Evolutionary conservation across 2,888 invertebrate species (phyloP).

Genomic region (Spodoptera exigua): DNA sequence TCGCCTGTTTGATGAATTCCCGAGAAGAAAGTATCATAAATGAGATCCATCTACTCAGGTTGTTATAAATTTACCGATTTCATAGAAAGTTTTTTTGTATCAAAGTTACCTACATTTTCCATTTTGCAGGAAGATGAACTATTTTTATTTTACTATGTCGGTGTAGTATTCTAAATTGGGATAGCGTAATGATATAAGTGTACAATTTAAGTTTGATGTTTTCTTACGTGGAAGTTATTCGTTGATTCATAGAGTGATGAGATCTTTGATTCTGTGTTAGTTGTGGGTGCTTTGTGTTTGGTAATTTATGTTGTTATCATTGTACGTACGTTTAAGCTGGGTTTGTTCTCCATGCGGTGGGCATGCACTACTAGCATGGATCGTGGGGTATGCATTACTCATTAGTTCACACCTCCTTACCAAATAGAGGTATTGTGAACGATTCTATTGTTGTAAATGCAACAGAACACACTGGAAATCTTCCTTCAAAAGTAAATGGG

Average conservation of each 20-base stretch:
- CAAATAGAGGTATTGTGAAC: constrained; percentile 17
- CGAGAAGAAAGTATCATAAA: constrained; percentile 43
- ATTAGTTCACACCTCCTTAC: not conserved
- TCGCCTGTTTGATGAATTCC: constrained; percentile 58
- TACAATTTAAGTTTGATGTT: not conserved
- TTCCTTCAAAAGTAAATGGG: constrained; percentile 3
- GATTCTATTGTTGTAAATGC: constrained; percentile 1
- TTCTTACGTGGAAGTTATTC: constrained; percentile 14
- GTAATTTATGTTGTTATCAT: constrained; percentile 10
- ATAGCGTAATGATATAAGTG: constrained; percentile 8
- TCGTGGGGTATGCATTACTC: not conserved
- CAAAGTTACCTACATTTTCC: constrained; percentile 29
- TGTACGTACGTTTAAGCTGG: no score
- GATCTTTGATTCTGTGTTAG: constrained; percentile 16
- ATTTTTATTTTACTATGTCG: constrained; percentile 40
- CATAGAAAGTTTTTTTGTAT: constrained; percentile 30
- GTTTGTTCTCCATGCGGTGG: not conserved
- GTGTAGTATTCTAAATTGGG: constrained; percentile 31
- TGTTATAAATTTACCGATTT: constrained; percentile 21
- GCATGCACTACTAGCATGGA: constrained; percentile 10
- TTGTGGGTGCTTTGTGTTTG: constrained; percentile 10
- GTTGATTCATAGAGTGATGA: constrained; percentile 21
- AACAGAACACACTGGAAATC: not conserved
- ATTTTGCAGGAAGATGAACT: constrained; percentile 35
- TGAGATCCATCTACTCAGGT: constrained; percentile 17